Evolutionary conservation across 1,140 invertebrate species (phyloP), one percentile per base, ranked within the genome.

Genomic region (Hycleus cichorii): DNA sequence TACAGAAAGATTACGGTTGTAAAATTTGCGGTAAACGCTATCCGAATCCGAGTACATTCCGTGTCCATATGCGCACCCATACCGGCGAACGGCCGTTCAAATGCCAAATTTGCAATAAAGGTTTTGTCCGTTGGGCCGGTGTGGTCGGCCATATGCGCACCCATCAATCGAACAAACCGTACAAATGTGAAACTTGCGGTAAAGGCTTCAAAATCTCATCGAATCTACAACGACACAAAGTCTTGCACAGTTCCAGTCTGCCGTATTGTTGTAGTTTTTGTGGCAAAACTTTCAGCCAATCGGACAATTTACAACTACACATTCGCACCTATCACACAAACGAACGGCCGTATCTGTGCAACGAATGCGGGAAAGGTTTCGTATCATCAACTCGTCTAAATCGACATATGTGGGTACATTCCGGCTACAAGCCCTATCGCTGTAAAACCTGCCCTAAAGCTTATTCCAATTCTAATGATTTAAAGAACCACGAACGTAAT

Each of bases 271-370:
- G 67, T 45, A 66, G 54, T 47, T 66, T 65, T 47, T 69, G 72
- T 56, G 67, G 69, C 3, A 69, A 69, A 63, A 67, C 68, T 3
- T 73, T 72, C 43, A 64, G 65, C 26, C 69, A 71, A 26, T 65
- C 63, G 4, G 65, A 64, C 58, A 69, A 72, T 62, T 58, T 73
- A 46, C 66, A 72, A 58, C 42, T 70, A 10, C 71, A 73, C 47
- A 62, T 67, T 43, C 56, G 68, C 12, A 68, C 68, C 8, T 63
- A 65, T 51, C 89, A 91, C 63, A 89, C 87, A 0, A 82, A 83
- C 2, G 81, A 85, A 58, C 66, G 80, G 42, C 85, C 85, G 0
- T 85, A 84, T 68, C 71, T 81, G 57, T 83, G 87, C 63, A 77
- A 76, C 1, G 79, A 81, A 43, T 92, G 89, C 66, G 78, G 80